phyloP scores from a whole-genome alignment of 2,797 vertebrate genomes.

The Gymnocypris eckloni region DNA sequence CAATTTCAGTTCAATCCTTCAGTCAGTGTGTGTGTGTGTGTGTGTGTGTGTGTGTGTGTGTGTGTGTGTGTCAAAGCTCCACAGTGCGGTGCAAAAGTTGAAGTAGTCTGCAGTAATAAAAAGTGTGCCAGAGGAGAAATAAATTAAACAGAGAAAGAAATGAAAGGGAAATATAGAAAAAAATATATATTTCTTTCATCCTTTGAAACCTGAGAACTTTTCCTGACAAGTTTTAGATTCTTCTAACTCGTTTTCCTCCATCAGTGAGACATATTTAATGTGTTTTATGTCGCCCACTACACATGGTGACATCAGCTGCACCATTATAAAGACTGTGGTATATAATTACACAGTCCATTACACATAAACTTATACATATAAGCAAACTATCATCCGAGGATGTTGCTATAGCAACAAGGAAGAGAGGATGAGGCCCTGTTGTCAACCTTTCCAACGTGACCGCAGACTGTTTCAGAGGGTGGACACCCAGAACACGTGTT shows the following conservation, averaged over 20 bases:
- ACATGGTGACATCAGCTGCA: not conserved
- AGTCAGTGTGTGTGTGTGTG: constrained; percentile 42
- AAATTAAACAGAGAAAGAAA: constrained; percentile 9
- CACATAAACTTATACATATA: constrained; percentile 12
- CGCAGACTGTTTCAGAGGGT: not conserved
- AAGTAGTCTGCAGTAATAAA: constrained; percentile 33
- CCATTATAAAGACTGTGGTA: constrained; percentile 19
- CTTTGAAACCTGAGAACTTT: not conserved
- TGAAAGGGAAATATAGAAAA: constrained; percentile 29
- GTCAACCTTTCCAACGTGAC: not conserved
- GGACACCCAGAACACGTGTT: not conserved
- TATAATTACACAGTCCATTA: constrained; percentile 36
- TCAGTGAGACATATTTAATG: not conserved
- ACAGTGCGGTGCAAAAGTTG: constrained; percentile 33
- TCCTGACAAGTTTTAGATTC: constrained; percentile 1
- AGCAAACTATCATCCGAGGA: constrained; percentile 1
- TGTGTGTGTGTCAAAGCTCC: constrained; percentile 43
- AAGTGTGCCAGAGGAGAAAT: constrained; percentile 55
- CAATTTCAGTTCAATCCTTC: constrained; percentile 21
- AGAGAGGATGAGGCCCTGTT: not conserved
- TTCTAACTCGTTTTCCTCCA: not conserved
- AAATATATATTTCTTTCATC: constrained; percentile 6
- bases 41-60: constrained; percentile 50
- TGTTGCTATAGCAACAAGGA: constrained; percentile 42
- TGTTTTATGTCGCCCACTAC: not conserved